Evolutionary conservation across 2,113 vertebrate genomes (phyloP), one percentile per base, ranked within the genome.

Genomic region (Rhinopithecus roxellana): DNA sequence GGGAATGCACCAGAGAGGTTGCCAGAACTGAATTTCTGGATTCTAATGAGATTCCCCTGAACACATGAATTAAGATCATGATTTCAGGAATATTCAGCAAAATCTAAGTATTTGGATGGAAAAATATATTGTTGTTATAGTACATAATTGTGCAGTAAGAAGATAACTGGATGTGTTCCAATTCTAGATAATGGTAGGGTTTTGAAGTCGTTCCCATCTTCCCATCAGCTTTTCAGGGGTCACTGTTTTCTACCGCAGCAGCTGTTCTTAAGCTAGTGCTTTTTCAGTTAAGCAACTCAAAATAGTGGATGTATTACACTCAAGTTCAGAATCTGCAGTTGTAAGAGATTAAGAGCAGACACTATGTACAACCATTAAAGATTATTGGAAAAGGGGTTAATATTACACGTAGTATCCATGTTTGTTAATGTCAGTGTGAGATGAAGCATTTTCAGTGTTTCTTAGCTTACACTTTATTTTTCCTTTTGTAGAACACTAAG

Each of bases 401-500:
- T 43, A 30, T 85, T 79, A 88, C n/a, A 48, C 40, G 43, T 80
- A 70, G 55, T 0, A 0, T n/a, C 2, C 17, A 8, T 70, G 95
- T 96, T 95, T 88, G 30, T 92, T 27, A 90, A 82, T 57, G 78
- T 98, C 69, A 38, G 13, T 83, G 64, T 61, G 40, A 61, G 18
- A 8, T 70, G 38, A 79, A 93, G 61, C 22, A n/a, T 70, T 43
- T 84, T 97, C 96, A 92, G 89, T 94, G 90, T 98, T 93, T 88
- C 97, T 70, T 96, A 93, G 96, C 61, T 10, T 75, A 38, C 96
- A 92, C 94, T 96, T 32, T 97, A 67, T 94, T 97, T 94, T 98
- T 97, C 90, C 97, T 97, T 97, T 95, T 89, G 59, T 18, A 0
- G 84, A 89, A 97, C 90, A 0, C 95, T 98, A 95, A 98, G 97